phyloP scores from a whole-genome alignment of 2,113 vertebrate genomes.

The Copsychus sechellarum region DNA sequence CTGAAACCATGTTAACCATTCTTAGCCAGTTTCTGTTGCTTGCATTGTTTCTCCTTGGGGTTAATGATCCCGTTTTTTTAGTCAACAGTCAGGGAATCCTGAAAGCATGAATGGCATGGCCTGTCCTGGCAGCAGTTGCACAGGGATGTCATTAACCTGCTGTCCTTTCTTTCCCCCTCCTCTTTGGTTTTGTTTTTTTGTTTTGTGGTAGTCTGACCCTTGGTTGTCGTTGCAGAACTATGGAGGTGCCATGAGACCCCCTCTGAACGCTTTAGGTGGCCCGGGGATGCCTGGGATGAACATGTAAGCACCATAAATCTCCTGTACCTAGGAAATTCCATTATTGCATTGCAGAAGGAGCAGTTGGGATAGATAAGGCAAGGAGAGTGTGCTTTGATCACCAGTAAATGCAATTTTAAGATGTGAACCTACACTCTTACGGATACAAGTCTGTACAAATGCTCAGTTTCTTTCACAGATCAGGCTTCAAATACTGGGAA shows the following conservation, averaged over 20 bases:
- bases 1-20: background rate
- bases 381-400: background rate
- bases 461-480: background rate
- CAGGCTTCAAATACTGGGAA: background rate
- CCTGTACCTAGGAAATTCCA: background rate
- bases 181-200: constrained; percentile 85
- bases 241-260: constrained; percentile 97
- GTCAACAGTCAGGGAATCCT: constrained; percentile 65
- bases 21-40: background rate
- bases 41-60: background rate
- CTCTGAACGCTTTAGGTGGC: constrained; percentile 94
- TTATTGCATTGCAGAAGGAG: background rate
- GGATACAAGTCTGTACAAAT: background rate
- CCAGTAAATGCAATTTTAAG: background rate
- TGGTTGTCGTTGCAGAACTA: constrained; percentile 90
- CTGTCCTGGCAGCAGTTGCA: constrained; percentile 60
- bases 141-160: constrained; percentile 81
- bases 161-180: constrained; percentile 85
- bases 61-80: background rate
- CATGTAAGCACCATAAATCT: constrained; percentile 83
- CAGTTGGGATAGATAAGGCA: background rate
- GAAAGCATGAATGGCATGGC: constrained; percentile 72
- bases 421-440: background rate
- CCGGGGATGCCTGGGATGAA: constrained; percentile 98
- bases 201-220: constrained; percentile 88